Evolutionary conservation across 1,140 invertebrate genomes (phyloP), one percentile per base, ranked within the genome.

Genomic region (Vollenhovia emeryi): DNA sequence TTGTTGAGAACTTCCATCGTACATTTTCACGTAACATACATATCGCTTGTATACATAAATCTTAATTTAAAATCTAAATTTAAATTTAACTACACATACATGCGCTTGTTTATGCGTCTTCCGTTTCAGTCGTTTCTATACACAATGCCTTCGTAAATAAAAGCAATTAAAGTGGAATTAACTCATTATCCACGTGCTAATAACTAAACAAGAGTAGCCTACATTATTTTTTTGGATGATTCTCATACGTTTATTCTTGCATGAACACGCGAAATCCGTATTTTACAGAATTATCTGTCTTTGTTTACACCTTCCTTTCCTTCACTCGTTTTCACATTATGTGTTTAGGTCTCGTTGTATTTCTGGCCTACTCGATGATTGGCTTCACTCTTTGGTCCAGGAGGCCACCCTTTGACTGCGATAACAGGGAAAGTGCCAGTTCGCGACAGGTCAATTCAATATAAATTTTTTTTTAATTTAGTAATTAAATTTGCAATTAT

Each of bases 361-460:
- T 97, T 33, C 92, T 96, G 11, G 96, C 97, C 0, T 97, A 97
- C 91, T 96, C 96, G 0, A 93, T 97, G 90, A 97, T 97, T 96
- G 97, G 97, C 0, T 94, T 96, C 48, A 95, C 96, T 21, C 93
- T 97, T 15, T 97, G 97, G 92, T 96, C 96, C 2, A 95, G 96
- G 64, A 95, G 96, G 86, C 96, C 96, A 0, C 96, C 96, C 0
- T 96, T 96, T 86, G 96, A 97, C 84, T 95, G 95, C 71, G 95
- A 96, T 33, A 92, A 91, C 80, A 95, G 96, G 79, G 96, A 96
- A 66, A 96, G 95, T 78, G 95, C 95, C 1, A 96, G 95, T 87
- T 96, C 96, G 52, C 96, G 96, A 93, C 96, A 97, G 95, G 96
- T 97, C 60, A 80, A 83, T 50, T 18, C 6, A 50, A 50, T 18